Evolutionary conservation across 2,113 vertebrate species (phyloP).

Genomic region (Ammodytes marinus): DNA sequence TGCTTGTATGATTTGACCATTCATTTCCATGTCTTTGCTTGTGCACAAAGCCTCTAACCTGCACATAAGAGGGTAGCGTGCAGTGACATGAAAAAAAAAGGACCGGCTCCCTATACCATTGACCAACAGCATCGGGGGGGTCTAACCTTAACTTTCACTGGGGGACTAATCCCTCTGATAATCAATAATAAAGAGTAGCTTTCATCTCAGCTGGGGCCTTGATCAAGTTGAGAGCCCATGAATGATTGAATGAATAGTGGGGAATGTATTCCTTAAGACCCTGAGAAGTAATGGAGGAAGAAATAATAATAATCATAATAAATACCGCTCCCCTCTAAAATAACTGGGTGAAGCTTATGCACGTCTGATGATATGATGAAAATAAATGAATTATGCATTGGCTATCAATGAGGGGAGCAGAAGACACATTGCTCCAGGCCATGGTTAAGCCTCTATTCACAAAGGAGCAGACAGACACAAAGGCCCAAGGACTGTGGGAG

Average conservation of each 20-base stretch:
- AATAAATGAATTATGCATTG: slow-evolving; percentile 87
- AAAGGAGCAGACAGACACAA: slow-evolving; percentile 84
- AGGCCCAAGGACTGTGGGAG: slow-evolving; percentile 82
- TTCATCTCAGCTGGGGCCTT: slow-evolving; percentile 76
- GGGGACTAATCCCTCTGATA: slow-evolving; percentile 78
- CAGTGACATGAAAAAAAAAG: slow-evolving; percentile 68
- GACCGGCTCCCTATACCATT: slow-evolving; percentile 48
- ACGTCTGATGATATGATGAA: slow-evolving; percentile 85
- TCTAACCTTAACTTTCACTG: slow-evolving; percentile 69
- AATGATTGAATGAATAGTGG: slow-evolving; percentile 74
- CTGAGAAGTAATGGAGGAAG: slow-evolving; percentile 50
- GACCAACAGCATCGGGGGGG: slow-evolving; percentile 63
- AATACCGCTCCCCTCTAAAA: slow-evolving; percentile 62
- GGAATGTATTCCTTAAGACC: slow-evolving; percentile 42
- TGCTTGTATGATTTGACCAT: slow-evolving; percentile 43
- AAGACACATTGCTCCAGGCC: slow-evolving; percentile 83
- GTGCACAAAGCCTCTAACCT: slow-evolving; percentile 38
- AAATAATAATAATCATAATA: slow-evolving; percentile 34
- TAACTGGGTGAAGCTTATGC: slow-evolving; percentile 77
- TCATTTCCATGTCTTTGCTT: slow-evolving; percentile 29
- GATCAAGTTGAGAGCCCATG: slow-evolving; percentile 73
- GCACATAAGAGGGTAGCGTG: slow-evolving; percentile 65
- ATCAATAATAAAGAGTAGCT: slow-evolving; percentile 77
- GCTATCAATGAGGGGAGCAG: slow-evolving; percentile 84
- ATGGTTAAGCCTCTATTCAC: slow-evolving; percentile 85